Conservation (phyloP, 1,140 invertebrate genomes). For the Schlechtendalia chinensis region DNA sequence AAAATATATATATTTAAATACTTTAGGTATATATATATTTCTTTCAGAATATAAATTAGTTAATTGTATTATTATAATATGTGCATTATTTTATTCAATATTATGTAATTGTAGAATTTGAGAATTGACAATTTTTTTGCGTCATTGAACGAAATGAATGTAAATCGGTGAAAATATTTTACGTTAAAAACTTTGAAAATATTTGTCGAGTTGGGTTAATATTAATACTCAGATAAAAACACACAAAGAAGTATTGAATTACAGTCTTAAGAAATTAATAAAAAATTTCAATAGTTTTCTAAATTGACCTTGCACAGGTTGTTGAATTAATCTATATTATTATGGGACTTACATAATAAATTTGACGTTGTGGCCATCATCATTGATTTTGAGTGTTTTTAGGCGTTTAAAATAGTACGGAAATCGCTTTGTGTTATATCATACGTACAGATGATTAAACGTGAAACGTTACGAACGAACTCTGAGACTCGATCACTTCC, state of each 20-base stretch:
- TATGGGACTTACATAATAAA: constrained; percentile 5
- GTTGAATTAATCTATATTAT: background rate
- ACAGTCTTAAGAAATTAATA: background rate
- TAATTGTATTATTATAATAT: too few species aligned
- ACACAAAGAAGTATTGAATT: background rate
- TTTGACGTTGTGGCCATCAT: constrained; percentile 41
- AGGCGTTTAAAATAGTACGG: background rate
- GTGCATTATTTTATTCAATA: background rate
- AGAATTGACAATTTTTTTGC: too few species aligned
- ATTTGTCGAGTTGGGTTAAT: background rate
- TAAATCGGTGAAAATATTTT: too few species aligned
- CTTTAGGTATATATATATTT: too few species aligned
- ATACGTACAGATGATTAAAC: background rate
- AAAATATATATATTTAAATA: too few species aligned
- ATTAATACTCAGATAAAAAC: background rate
- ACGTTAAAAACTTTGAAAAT: too few species aligned
- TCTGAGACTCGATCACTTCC: background rate
- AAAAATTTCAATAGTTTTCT: background rate
- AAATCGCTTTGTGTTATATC: background rate
- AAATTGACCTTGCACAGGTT: background rate
- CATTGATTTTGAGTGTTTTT: background rate
- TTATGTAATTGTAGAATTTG: background rate
- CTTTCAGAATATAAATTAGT: too few species aligned
- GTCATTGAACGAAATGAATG: too few species aligned
- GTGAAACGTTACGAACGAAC: background rate